Evolutionary conservation across 2,113 vertebrate species (phyloP).

Genomic region (Thamnaconus septentrionalis): DNA sequence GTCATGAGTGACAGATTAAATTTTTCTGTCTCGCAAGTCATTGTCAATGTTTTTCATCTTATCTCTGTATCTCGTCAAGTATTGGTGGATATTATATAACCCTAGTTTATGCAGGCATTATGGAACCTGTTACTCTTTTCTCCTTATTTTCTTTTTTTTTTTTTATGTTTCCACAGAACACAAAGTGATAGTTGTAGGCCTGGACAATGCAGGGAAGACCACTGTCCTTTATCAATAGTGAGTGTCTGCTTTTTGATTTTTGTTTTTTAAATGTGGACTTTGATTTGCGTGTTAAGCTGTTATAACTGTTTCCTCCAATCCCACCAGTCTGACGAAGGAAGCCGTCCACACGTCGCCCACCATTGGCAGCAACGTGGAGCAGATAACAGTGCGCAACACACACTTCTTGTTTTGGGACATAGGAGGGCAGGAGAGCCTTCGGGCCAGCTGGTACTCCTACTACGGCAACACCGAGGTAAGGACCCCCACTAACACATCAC

Average conservation of each 20-base stretch:
- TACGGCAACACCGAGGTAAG: slow-evolving; percentile 83
- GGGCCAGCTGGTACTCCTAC: slow-evolving; percentile 81
- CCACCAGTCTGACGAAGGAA: slow-evolving; percentile 81
- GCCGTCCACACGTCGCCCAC: slow-evolving; percentile 83
- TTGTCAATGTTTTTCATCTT: too few species aligned
- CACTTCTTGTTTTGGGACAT: slow-evolving; percentile 87
- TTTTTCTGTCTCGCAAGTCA: too few species aligned
- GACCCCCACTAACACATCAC: background rate
- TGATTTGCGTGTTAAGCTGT: too few species aligned
- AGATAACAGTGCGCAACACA: slow-evolving; percentile 79
- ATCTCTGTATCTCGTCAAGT: too few species aligned
- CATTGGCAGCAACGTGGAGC: slow-evolving; percentile 85
- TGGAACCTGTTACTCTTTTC: background rate
- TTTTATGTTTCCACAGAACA: slow-evolving; percentile 72
- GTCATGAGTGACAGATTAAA: too few species aligned
- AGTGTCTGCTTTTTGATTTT: slow-evolving; percentile 44
- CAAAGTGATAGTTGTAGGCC: slow-evolving; percentile 84
- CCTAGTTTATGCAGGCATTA: background rate
- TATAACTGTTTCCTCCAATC: background rate
- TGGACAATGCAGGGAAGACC: slow-evolving; percentile 86
- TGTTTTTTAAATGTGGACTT: background rate
- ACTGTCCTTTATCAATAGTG: slow-evolving; percentile 86
- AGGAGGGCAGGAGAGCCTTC: slow-evolving; percentile 81
- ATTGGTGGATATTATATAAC: background rate
- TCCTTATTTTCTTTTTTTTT: background rate